These are phyloP conservation scores for Crotophaga sulcirostris DNA, from an alignment of 2,113 vertebrate species.

Conservation along the genomic window DNA sequence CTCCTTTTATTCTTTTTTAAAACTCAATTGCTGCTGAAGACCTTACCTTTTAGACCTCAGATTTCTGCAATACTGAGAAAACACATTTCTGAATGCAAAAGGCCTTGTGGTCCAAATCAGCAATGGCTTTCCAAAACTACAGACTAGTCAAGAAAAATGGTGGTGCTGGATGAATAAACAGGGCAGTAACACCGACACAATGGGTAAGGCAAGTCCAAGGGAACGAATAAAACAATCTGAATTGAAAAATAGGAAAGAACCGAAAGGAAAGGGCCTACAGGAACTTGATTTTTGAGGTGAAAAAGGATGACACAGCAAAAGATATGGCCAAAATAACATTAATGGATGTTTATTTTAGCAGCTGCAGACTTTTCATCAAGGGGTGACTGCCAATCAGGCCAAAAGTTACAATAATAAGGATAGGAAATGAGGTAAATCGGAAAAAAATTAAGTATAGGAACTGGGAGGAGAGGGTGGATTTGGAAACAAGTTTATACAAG, in stretches of 20 bases:
- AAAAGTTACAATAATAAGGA: constrained; percentile 13
- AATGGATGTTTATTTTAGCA: background rate
- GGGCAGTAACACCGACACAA: background rate
- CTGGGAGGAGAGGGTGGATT: background rate
- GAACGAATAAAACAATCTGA: background rate
- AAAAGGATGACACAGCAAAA: constrained; percentile 6
- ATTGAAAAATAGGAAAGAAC: background rate
- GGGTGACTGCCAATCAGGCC: background rate
- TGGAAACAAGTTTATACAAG: background rate
- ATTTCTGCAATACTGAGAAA: background rate
- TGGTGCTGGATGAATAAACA: rapidly evolving
- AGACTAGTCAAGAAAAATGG: background rate
- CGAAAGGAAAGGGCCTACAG: background rate
- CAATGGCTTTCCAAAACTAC: background rate
- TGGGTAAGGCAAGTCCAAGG: background rate
- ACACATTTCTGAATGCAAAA: background rate
- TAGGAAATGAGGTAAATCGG: constrained; percentile 4
- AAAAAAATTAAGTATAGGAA: background rate
- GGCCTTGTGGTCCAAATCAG: background rate
- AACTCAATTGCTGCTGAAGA: background rate
- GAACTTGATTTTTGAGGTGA: background rate
- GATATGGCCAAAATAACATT: background rate
- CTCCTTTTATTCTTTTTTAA: background rate
- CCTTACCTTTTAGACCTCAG: background rate
- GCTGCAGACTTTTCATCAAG: background rate